phyloP scores from a whole-genome alignment of 2,888 invertebrate genomes.

The Cosmia pyralina region DNA sequence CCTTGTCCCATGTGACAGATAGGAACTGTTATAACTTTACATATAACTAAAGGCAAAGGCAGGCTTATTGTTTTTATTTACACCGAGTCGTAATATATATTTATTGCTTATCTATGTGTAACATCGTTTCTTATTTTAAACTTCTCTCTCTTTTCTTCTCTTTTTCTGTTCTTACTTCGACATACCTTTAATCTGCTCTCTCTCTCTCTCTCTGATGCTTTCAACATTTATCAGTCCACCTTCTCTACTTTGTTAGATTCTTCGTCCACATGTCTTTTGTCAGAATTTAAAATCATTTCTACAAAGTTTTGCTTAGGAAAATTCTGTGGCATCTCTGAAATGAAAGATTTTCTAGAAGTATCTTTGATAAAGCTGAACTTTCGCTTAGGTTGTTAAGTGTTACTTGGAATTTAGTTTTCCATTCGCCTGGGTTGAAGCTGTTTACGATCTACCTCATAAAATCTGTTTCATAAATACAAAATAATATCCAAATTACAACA shows the following conservation, averaged over 20 bases:
- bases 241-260: neutral
- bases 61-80: neutral
- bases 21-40: no score
- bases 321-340: neutral
- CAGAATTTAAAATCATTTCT: neutral
- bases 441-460: neutral
- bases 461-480: neutral
- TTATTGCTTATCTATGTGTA: no score
- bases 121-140: no score
- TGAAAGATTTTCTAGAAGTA: neutral
- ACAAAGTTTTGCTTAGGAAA: neutral
- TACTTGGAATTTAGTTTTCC: neutral
- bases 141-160: no score
- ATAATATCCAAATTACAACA: neutral
- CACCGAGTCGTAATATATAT: neutral
- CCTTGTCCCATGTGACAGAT: no score
- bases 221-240: neutral
- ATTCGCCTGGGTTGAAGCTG: no score
- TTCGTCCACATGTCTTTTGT: neutral
- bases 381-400: neutral
- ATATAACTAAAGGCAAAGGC: neutral
- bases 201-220: no score
- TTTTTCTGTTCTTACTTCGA: no score
- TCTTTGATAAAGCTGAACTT: neutral
- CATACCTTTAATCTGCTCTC: neutral